phyloP scores from a whole-genome alignment of 2,797 vertebrate genomes.

The Rhynchotus rufescens region DNA sequence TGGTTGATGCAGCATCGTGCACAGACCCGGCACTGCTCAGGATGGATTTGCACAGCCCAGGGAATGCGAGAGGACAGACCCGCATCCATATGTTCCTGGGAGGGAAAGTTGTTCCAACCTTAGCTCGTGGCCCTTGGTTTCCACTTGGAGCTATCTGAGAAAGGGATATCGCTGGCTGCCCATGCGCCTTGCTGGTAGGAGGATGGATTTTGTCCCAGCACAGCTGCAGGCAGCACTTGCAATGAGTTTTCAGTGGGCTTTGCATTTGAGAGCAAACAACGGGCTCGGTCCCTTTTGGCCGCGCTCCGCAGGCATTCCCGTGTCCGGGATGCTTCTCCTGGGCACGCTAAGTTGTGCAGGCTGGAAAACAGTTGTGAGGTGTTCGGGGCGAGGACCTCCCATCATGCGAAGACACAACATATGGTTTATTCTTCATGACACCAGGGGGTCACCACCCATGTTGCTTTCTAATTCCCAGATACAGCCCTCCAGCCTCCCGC shows the following conservation, averaged over 20 bases:
- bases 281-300: background rate
- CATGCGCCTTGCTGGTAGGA: background rate
- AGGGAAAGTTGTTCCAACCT: background rate
- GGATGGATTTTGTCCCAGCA: background rate
- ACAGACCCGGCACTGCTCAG: accelerated
- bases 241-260: background rate
- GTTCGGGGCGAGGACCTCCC: slow-evolving; percentile 62
- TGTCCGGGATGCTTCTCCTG: slow-evolving; percentile 23
- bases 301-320: background rate
- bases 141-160: background rate
- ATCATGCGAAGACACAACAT: slow-evolving; percentile 43
- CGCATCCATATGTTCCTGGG: background rate
- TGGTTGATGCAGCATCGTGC: background rate
- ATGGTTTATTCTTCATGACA: slow-evolving; percentile 67
- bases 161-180: background rate
- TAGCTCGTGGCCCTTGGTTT: background rate
- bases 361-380: slow-evolving; percentile 57
- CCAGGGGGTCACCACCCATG: slow-evolving; percentile 53
- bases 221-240: background rate
- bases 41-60: background rate
- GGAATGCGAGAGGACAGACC: accelerated
- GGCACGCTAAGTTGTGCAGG: slow-evolving; percentile 10
- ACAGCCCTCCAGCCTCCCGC: background rate
- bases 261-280: background rate
- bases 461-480: slow-evolving; percentile 45